Conservation (phyloP, 2,113 vertebrate genomes). For the Lutjanus erythropterus region DNA sequence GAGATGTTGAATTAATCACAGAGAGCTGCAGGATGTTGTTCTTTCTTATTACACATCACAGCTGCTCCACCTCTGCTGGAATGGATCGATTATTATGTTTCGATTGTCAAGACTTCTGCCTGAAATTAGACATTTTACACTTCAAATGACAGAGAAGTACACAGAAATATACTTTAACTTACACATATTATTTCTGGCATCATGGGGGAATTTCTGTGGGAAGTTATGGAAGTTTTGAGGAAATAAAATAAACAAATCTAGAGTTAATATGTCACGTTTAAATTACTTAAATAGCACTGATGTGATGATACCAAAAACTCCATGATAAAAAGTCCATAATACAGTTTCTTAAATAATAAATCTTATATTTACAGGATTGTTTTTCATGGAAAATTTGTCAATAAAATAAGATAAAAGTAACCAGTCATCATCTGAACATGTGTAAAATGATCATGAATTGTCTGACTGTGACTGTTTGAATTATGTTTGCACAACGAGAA, state of each 20-base stretch:
- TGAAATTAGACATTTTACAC: not conserved
- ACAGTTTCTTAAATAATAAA: too few relatives aligned
- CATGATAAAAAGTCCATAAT: too few relatives aligned
- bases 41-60: not conserved
- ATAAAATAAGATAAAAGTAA: too few relatives aligned
- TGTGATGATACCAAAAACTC: too few relatives aligned
- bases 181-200: not conserved
- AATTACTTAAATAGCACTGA: not conserved
- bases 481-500: too few relatives aligned
- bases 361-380: too few relatives aligned
- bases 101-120: too few relatives aligned
- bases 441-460: too few relatives aligned
- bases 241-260: not conserved
- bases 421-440: too few relatives aligned
- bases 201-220: not conserved
- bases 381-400: too few relatives aligned
- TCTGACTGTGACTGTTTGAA: too few relatives aligned
- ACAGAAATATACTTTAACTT: not conserved
- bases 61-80: slow-evolving; percentile 7
- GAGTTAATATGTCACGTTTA: not conserved
- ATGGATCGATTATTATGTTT: too few relatives aligned
- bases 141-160: not conserved
- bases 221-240: not conserved
- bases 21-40: slow-evolving; percentile 20
- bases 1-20: slow-evolving; percentile 63